Evolutionary conservation across 2,113 vertebrate genomes (phyloP), one percentile per base, ranked within the genome.

Genomic region (Cyphomyrus plagiostoma): DNA sequence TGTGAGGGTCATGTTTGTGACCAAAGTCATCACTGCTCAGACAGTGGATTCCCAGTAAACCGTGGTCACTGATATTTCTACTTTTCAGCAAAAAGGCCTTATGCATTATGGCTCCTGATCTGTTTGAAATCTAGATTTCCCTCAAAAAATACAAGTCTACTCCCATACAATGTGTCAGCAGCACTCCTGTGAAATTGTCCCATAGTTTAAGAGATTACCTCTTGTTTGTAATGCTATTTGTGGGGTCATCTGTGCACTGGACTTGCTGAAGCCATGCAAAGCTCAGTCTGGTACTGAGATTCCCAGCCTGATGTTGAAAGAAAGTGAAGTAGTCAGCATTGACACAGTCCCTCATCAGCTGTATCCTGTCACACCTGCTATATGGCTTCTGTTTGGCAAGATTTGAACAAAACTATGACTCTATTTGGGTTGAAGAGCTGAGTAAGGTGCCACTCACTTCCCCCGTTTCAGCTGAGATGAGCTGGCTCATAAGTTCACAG

Each of bases 1-100:
- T 84, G 82, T 84, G 39, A 84, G 39, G 42, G 82, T 84, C 42
- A 48, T 48, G 82, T 46, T 84, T 84, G 82, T 48, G 82, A 84
- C 39, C 39, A 84, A 80, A 80, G 74, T 42, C 9, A 45, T 84
- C 82, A 23, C 19, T 84, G 82, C 45, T 48, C 17, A 46, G 30
- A 42, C 39, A 82, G 77, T 9, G 77, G 21, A 84, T 84, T 84
- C 45, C 39, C 42, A 48, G 39, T 84, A n/a, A 84, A 80, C 30
- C 42, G 4, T 3, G 74, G 35, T 39, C 17, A 42, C 30, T 80
- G 74, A 42, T 42, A 42, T 80, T 21, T 82, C 2, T 23, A 82
- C 39, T 42, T 39, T 17, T 82, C 4, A 77, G 46, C 49, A 26
- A 50, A 48, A 46, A 77, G 23, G 15, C 17, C 1, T 70, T n/a